phyloP scores from a whole-genome alignment of 2,888 invertebrate species.

The Philaethria dido region DNA sequence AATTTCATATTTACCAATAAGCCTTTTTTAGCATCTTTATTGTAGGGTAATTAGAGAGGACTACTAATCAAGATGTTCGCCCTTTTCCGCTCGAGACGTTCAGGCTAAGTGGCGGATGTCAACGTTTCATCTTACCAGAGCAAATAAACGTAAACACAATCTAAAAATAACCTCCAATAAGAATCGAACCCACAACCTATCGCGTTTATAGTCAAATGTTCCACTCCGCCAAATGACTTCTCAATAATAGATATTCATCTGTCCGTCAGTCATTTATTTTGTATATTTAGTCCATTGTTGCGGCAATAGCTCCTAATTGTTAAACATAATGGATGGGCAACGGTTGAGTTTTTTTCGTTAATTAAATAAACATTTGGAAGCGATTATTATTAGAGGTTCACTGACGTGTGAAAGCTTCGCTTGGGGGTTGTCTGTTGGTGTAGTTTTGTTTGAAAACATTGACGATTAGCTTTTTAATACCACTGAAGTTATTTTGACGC shows the following conservation, averaged over 20 bases:
- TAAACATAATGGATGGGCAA: constrained; percentile 51
- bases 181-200: too few species aligned
- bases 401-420: constrained; percentile 54
- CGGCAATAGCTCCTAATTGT: constrained; percentile 76
- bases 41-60: too few species aligned
- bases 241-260: constrained; percentile 7
- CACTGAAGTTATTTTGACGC: not conserved
- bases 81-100: too few species aligned
- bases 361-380: constrained; percentile 74
- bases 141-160: too few species aligned
- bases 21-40: too few species aligned
- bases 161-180: too few species aligned
- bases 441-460: constrained; percentile 27
- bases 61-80: too few species aligned
- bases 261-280: constrained; percentile 40
- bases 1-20: constrained; percentile 23
- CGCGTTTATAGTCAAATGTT: too few species aligned
- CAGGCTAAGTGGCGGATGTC: too few species aligned
- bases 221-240: too few species aligned
- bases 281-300: constrained; percentile 72
- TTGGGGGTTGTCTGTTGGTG: constrained; percentile 4
- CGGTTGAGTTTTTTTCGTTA: constrained; percentile 53
- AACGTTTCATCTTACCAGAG: too few species aligned
- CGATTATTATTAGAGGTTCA: constrained; percentile 55
- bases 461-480: constrained; percentile 4